Evolutionary conservation across 2,888 invertebrate genomes (phyloP).

Genomic region (Eupithecia subfuscata): DNA sequence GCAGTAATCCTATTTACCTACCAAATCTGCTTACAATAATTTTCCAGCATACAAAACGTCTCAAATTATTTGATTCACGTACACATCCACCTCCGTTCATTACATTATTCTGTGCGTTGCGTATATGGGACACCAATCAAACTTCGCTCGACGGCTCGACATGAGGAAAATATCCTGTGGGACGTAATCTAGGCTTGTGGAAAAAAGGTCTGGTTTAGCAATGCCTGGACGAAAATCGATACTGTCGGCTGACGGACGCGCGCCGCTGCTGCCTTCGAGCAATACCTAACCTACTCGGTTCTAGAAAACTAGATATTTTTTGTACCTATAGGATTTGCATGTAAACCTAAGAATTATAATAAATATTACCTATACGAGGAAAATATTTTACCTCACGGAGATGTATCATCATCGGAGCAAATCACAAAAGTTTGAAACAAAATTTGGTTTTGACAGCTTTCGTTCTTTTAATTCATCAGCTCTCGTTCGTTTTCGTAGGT

Average conservation of each 20-base stretch:
- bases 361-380: neutral
- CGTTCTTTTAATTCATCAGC: neutral
- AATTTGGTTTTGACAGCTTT: neutral
- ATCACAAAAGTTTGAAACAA: neutral
- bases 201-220: slow-evolving; percentile 66
- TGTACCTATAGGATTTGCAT: neutral
- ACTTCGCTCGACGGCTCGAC: slow-evolving; percentile 37
- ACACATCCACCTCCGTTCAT: slow-evolving; percentile 41
- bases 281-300: neutral
- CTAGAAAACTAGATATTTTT: neutral
- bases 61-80: slow-evolving; percentile 60
- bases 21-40: slow-evolving; percentile 45
- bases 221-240: slow-evolving; percentile 78
- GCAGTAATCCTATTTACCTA: slow-evolving; percentile 40
- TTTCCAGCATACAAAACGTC: slow-evolving; percentile 55
- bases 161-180: slow-evolving; percentile 43
- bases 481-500: neutral
- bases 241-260: slow-evolving; percentile 74
- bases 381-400: neutral
- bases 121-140: slow-evolving; percentile 48
- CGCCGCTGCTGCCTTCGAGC: slow-evolving; percentile 64
- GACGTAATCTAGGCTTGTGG: slow-evolving; percentile 48
- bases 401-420: neutral
- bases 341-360: neutral
- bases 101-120: slow-evolving; percentile 47